phyloP scores from a whole-genome alignment of 2,888 invertebrate species.

The Tridacna crocea region DNA sequence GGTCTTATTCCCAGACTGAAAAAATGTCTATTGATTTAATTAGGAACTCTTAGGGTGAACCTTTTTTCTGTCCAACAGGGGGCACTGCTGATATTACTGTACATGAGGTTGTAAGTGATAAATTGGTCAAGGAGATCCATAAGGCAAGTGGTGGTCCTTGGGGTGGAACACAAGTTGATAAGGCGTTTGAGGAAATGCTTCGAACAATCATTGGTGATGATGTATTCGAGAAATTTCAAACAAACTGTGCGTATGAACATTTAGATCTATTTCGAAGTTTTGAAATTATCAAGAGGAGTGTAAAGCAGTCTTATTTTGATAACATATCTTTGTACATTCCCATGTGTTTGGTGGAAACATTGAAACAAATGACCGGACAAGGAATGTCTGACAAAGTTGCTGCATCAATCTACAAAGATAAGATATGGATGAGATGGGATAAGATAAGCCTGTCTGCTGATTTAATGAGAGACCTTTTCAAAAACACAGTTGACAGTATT shows the following conservation, averaged over 20 bases:
- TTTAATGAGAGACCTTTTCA: background rate
- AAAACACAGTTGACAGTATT: background rate
- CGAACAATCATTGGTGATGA: background rate
- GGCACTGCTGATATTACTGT: conserved; percentile 9
- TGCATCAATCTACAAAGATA: background rate
- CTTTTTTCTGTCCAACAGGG: background rate
- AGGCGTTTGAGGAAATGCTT: background rate
- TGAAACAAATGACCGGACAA: background rate
- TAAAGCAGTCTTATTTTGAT: background rate
- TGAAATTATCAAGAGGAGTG: conserved; percentile 6
- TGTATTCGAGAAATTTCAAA: background rate
- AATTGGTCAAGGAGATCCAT: background rate
- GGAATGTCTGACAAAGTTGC: background rate
- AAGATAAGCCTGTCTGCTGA: background rate
- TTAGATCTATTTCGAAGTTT: conserved; percentile 7
- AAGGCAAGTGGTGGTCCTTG: conserved; percentile 16
- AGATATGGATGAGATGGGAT: background rate
- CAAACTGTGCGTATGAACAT: background rate
- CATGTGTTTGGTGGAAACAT: background rate
- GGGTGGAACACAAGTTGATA: conserved; percentile 6
- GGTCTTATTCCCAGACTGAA: no score
- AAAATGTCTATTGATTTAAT: no score
- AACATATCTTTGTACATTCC: background rate
- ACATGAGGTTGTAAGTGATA: background rate
- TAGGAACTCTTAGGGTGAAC: no score